These are phyloP conservation scores for Lateolabrax maculatus DNA, from an alignment of 2,797 vertebrate species.

Conservation along the genomic window DNA sequence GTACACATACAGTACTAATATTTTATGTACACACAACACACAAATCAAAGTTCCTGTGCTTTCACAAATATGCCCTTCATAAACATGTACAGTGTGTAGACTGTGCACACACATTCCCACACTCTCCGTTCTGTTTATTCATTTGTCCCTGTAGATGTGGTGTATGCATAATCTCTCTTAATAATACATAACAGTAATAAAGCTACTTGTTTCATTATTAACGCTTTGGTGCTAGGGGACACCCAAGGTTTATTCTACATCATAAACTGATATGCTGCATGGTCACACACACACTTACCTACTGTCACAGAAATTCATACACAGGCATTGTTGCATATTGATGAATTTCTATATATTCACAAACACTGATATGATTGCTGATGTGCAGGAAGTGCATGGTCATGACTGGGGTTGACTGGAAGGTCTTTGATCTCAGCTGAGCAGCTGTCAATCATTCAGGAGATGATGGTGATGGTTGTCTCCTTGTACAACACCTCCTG, in stretches of 20 bases:
- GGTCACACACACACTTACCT: slow-evolving; percentile 17
- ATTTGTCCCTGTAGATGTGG: slow-evolving; percentile 52
- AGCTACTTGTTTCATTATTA: slow-evolving; percentile 76
- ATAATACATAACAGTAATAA: slow-evolving; percentile 76
- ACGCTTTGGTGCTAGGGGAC: slow-evolving; percentile 63
- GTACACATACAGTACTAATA: neutral
- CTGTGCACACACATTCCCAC: neutral
- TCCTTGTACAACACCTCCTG: slow-evolving; percentile 39
- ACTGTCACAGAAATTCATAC: slow-evolving; percentile 23
- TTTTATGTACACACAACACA: neutral
- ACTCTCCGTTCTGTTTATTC: slow-evolving; percentile 33
- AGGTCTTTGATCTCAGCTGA: slow-evolving; percentile 54
- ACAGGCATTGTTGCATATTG: slow-evolving; percentile 19
- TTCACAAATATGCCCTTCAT: neutral
- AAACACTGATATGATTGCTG: slow-evolving; percentile 38
- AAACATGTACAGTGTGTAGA: slow-evolving; percentile 7
- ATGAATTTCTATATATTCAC: slow-evolving; percentile 39
- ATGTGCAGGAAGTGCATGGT: slow-evolving; percentile 32
- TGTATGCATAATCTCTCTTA: slow-evolving; percentile 71
- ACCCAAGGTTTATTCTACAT: slow-evolving; percentile 47
- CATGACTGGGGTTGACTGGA: slow-evolving; percentile 28
- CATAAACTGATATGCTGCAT: slow-evolving; percentile 29
- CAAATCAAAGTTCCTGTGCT: neutral
- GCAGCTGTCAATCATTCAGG: slow-evolving; percentile 64
- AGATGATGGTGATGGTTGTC: slow-evolving; percentile 33